Conservation (phyloP, 2,888 invertebrate species). For the Cantharis nigra region DNA sequence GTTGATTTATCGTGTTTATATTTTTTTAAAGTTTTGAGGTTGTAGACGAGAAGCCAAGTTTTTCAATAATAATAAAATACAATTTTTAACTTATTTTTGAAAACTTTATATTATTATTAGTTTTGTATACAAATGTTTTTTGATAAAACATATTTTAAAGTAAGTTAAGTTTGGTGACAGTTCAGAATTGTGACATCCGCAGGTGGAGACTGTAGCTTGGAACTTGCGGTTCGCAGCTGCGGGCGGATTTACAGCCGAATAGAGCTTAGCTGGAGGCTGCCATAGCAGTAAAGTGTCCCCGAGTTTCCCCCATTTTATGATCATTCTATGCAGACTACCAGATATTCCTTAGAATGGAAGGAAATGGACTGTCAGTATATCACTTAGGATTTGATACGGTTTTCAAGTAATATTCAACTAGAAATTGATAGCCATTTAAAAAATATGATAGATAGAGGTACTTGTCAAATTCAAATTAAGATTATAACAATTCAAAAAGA, state of each 20-base stretch:
- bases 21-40: background rate
- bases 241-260: constrained; percentile 46
- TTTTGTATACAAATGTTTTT: background rate
- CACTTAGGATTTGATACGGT: constrained; percentile 44
- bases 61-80: background rate
- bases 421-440: background rate
- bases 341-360: constrained; percentile 39
- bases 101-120: background rate
- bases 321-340: constrained; percentile 44
- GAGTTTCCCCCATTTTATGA: constrained; percentile 45
- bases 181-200: constrained; percentile 31
- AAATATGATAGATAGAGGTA: background rate
- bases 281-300: constrained; percentile 45
- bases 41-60: background rate
- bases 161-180: constrained; percentile 25
- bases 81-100: background rate
- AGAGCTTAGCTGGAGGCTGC: constrained; percentile 46
- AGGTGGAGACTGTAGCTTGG: constrained; percentile 35
- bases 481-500: background rate
- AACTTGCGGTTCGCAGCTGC: constrained; percentile 40
- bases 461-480: background rate
- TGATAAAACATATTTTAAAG: constrained; percentile 22
- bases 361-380: constrained; percentile 44
- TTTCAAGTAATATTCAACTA: constrained; percentile 37
- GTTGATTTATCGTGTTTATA: background rate